Conservation (phyloP, 2,113 vertebrate species). For the Syngnathoides biaculeatus region DNA sequence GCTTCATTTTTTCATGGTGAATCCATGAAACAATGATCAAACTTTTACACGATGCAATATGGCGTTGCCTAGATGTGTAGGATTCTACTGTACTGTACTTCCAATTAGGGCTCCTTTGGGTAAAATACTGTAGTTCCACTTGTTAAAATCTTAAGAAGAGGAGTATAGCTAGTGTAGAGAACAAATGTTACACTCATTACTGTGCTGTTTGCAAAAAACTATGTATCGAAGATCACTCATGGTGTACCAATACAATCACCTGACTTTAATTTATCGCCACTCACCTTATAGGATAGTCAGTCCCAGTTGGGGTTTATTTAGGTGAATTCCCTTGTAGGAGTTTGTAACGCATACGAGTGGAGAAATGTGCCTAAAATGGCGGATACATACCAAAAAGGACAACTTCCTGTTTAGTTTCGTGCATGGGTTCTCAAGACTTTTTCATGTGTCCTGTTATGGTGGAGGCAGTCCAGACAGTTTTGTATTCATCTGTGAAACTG, state of each 20-base stretch:
- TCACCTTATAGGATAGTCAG: too few species aligned
- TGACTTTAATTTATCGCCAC: too few species aligned
- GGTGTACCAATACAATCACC: background rate
- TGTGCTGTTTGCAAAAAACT: background rate
- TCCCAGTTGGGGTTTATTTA: background rate
- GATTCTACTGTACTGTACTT: too few species aligned
- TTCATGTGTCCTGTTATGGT: background rate
- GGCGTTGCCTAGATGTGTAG: too few species aligned
- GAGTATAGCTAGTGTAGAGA: background rate
- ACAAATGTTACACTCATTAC: background rate
- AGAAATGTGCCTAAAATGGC: background rate
- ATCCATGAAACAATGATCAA: background rate
- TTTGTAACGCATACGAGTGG: background rate
- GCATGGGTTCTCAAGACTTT: background rate
- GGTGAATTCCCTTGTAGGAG: background rate
- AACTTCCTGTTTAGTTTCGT: background rate
- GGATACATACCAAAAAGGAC: background rate
- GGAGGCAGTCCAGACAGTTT: background rate
- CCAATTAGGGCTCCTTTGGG: background rate
- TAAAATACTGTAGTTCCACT: background rate
- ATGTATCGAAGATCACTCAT: background rate
- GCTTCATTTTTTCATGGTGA: background rate
- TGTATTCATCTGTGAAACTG: background rate
- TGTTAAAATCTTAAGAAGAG: background rate
- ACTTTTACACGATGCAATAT: background rate